These are phyloP conservation scores for Eristalis arbustorum DNA, from an alignment of 2,888 invertebrate species.

Conservation along the genomic window DNA sequence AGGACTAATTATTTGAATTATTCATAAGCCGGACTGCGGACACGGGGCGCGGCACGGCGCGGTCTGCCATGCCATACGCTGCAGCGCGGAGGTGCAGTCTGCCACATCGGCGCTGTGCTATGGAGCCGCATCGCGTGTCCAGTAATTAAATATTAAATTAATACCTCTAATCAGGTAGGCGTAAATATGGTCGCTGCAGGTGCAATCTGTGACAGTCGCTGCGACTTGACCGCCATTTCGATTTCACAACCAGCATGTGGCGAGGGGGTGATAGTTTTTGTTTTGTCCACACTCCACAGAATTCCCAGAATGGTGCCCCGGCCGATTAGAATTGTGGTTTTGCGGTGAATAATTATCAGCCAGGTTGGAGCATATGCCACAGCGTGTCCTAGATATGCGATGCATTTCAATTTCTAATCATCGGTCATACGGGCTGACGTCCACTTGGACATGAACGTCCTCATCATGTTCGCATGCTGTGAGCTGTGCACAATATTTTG, in stretches of 20 bases:
- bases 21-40: conserved; percentile 55
- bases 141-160: conserved; percentile 68
- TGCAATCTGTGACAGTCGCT: conserved; percentile 28
- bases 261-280: background rate
- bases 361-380: background rate
- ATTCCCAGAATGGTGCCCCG: background rate
- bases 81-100: background rate
- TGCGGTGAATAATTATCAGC: background rate
- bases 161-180: conserved; percentile 54
- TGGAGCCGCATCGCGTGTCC: background rate
- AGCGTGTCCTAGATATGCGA: background rate
- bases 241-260: conserved; percentile 11
- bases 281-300: background rate
- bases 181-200: conserved; percentile 41
- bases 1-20: conserved; percentile 67
- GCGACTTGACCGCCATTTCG: conserved; percentile 34
- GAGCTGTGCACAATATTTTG: background rate
- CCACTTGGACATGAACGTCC: background rate
- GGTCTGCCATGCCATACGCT: background rate
- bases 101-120: background rate
- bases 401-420: background rate
- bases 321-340: background rate
- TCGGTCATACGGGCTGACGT: background rate
- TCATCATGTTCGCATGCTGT: background rate
- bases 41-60: background rate